Evolutionary conservation across 1,140 invertebrate species (phyloP), one percentile per base, ranked within the genome.

Genomic region (Brevipalpus yothersi): DNA sequence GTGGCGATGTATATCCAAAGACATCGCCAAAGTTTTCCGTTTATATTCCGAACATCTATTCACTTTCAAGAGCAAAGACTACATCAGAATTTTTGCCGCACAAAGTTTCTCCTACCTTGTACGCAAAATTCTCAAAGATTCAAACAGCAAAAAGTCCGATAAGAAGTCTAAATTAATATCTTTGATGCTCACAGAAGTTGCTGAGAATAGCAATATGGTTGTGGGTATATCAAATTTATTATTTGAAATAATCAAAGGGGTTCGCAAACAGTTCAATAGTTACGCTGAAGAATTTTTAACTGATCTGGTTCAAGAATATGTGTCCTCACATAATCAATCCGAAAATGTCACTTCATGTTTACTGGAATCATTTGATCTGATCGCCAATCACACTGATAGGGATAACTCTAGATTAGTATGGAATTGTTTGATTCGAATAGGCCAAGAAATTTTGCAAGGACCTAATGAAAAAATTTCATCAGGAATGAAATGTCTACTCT

Each of bases 21-120:
- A 92, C 69, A 78, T 91, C 51, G 73, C 78, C 45, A 75, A 75
- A n/a, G 45, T 66, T 53, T 59, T 62, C 53, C 13, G 12, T 1
- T 21, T 58, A 2, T 47, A 56, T 58, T 21, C 15, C 11, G 41
- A 55, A 47, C 23, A 58, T 7, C 49, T 62, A 11, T 47, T 45
- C 17, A n/a, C 41, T 15, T 78, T 81, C 53, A 72, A 73, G 5
- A 75, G 79, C 63, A 83, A 83, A 58, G 75, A 78, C 57, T 87
- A 90, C 67, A 80, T 93, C n/a, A 81, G 82, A 63, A 82, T 82
- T 69, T 93, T 93, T 78, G 86, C 87, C n/a, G 84, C 86, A 1
- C 86, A 93, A 72, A 86, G 85, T 73, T 92, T 94, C 75, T 81
- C 87, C 13, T 92, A 88, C 75, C 80, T 93, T 1, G 82, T 86